Evolutionary conservation across 2,888 invertebrate species (phyloP).

Genomic region (Caenorhabditis uteleia): DNA sequence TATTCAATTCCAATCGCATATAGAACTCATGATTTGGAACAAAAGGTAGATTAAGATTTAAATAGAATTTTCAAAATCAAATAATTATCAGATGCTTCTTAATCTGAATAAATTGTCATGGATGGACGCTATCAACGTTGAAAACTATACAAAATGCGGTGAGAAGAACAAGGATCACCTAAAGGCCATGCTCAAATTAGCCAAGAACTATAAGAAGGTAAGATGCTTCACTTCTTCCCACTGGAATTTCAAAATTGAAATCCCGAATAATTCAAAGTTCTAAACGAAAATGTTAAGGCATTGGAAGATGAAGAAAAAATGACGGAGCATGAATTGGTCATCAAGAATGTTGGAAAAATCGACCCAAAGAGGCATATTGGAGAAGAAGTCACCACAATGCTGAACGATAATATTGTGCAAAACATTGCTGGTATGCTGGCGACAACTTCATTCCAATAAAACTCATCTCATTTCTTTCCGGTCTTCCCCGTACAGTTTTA

Average conservation of each 20-base stretch:
- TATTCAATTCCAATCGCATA: conserved; percentile 99
- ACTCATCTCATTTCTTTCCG: neutral
- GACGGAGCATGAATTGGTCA: conserved; percentile 97
- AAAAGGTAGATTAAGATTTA: conserved; percentile 78
- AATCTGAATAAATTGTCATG: conserved; percentile 98
- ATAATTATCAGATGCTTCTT: conserved; percentile 80
- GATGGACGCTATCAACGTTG: conserved; percentile 91
- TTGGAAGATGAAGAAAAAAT: conserved; percentile 98
- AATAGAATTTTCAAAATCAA: neutral
- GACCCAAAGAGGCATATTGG: conserved; percentile 99
- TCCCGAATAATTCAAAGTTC: conserved; percentile 10
- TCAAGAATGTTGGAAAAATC: conserved; percentile 94
- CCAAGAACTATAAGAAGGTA: conserved; percentile 92
- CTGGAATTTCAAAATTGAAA: conserved; percentile 4
- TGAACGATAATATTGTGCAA: conserved; percentile 68
- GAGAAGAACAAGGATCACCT: conserved; percentile 90
- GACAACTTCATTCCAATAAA: conserved; percentile 60
- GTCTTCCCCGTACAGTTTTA: conserved; percentile 5
- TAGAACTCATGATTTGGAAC: conserved; percentile 96
- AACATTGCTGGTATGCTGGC: conserved; percentile 66
- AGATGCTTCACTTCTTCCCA: neutral
- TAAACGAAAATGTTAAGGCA: conserved; percentile 74
- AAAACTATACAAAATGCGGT: conserved; percentile 88
- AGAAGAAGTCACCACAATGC: conserved; percentile 77
- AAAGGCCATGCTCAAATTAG: conserved; percentile 92